Evolutionary conservation across 2,113 vertebrate species (phyloP).

Genomic region (Stigmatopora nigra): DNA sequence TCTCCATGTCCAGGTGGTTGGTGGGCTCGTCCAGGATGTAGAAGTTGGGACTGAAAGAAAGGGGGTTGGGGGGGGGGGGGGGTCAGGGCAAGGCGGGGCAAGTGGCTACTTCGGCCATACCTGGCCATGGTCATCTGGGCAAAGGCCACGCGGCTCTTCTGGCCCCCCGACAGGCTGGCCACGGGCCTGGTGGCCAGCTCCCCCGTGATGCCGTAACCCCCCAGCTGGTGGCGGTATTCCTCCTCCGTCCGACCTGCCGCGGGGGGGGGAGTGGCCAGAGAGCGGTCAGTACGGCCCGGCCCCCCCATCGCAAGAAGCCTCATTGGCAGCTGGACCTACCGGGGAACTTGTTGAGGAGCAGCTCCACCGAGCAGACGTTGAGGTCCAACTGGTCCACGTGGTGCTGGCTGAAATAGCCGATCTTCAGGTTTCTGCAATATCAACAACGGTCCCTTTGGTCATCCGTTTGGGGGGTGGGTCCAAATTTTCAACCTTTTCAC

Average conservation of each 20-base stretch:
- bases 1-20: slow-evolving; percentile 99
- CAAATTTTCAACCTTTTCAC: too few species aligned
- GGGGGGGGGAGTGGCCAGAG: too few species aligned
- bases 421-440: slow-evolving; percentile 84
- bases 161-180: slow-evolving; percentile 90
- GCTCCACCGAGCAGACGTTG: slow-evolving; percentile 87
- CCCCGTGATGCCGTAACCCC: slow-evolving; percentile 88
- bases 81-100: neutral
- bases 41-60: slow-evolving; percentile 85
- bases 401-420: slow-evolving; percentile 97
- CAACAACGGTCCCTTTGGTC: too few species aligned
- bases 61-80: neutral
- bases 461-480: too few species aligned
- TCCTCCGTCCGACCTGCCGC: slow-evolving; percentile 83
- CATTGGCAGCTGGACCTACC: slow-evolving; percentile 63
- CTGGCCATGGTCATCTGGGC: slow-evolving; percentile 98
- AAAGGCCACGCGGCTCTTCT: slow-evolving; percentile 96
- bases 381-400: slow-evolving; percentile 96
- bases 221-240: slow-evolving; percentile 95
- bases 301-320: too few species aligned
- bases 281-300: too few species aligned
- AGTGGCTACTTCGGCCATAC: slow-evolving; percentile 51
- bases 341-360: slow-evolving; percentile 87
- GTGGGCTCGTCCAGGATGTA: slow-evolving; percentile 96
- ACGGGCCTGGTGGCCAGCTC: slow-evolving; percentile 88